A percentile compares a stretch with the other conserved stretches of the same genome.
phyloP scores from a whole-genome alignment of 1,140 invertebrate genomes.

The Drosophila pectinifera region DNA sequence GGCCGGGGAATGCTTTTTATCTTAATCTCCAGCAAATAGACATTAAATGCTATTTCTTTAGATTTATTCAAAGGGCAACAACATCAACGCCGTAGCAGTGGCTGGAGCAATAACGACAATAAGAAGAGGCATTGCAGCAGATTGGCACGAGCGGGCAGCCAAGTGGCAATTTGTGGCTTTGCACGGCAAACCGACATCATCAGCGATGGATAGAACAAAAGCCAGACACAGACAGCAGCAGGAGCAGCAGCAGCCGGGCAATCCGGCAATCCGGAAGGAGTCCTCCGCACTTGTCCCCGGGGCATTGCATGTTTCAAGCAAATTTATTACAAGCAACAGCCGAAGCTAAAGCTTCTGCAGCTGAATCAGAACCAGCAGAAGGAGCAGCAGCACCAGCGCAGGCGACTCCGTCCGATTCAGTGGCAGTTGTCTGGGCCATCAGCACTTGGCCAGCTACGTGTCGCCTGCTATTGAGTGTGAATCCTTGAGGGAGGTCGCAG shows the following conservation, averaged over 20 bases:
- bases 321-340: constrained; percentile 83
- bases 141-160: constrained; percentile 81
- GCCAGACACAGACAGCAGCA: constrained; percentile 49
- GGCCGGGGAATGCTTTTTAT: constrained; percentile 75
- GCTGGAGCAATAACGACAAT: constrained; percentile 32
- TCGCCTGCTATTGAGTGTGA: constrained; percentile 75
- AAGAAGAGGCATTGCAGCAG: constrained; percentile 64
- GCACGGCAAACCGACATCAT: constrained; percentile 82
- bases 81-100: constrained; percentile 28
- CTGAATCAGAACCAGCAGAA: constrained; percentile 19
- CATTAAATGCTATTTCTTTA: constrained; percentile 84
- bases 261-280: constrained; percentile 21
- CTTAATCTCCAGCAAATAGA: constrained; percentile 83
- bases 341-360: constrained; percentile 29
- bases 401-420: constrained; percentile 40
- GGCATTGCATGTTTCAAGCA: constrained; percentile 82
- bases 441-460: constrained; percentile 74
- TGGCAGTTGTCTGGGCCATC: constrained; percentile 76
- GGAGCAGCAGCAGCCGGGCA: constrained; percentile 5
- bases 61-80: constrained; percentile 74
- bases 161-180: constrained; percentile 83
- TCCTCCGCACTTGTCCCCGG: constrained; percentile 75
- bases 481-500: constrained; percentile 47
- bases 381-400: constrained; percentile 22
- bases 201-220: constrained; percentile 78